Evolutionary conservation across 2,888 invertebrate species (phyloP).

Genomic region (Gerosis bhagava): DNA sequence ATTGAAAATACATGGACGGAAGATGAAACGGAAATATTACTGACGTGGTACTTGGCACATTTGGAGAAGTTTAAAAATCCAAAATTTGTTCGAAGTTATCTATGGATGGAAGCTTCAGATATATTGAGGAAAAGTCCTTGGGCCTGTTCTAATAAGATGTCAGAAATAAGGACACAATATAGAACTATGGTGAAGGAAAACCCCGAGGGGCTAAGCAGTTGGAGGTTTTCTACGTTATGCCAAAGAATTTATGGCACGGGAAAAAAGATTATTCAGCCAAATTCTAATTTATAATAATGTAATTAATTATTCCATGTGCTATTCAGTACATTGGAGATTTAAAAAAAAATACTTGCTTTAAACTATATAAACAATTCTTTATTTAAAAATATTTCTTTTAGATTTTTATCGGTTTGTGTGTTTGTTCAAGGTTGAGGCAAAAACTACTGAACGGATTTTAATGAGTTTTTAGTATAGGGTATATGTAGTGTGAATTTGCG

Average conservation of each 20-base stretch:
- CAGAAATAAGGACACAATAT: conserved; percentile 63
- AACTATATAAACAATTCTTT: too few relatives aligned
- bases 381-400: too few relatives aligned
- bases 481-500: too few relatives aligned
- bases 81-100: conserved; percentile 60
- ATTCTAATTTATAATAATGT: too few relatives aligned
- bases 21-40: conserved; percentile 54
- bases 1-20: conserved; percentile 55
- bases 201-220: conserved; percentile 48
- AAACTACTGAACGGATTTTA: too few relatives aligned
- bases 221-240: conserved; percentile 65
- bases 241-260: conserved; percentile 75
- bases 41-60: conserved; percentile 68
- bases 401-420: too few relatives aligned
- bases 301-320: too few relatives aligned
- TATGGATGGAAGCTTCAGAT: conserved; percentile 65
- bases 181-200: conserved; percentile 61
- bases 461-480: too few relatives aligned
- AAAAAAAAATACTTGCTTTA: too few relatives aligned
- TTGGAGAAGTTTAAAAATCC: conserved; percentile 73
- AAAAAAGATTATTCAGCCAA: conserved; percentile 40
- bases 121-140: conserved; percentile 61
- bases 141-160: conserved; percentile 70
- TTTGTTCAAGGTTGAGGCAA: too few relatives aligned
- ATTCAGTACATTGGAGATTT: too few relatives aligned